These are phyloP conservation scores for Ichneumoninae sp. DNA, from an alignment of 2,888 invertebrate genomes.

Conservation along the genomic window DNA sequence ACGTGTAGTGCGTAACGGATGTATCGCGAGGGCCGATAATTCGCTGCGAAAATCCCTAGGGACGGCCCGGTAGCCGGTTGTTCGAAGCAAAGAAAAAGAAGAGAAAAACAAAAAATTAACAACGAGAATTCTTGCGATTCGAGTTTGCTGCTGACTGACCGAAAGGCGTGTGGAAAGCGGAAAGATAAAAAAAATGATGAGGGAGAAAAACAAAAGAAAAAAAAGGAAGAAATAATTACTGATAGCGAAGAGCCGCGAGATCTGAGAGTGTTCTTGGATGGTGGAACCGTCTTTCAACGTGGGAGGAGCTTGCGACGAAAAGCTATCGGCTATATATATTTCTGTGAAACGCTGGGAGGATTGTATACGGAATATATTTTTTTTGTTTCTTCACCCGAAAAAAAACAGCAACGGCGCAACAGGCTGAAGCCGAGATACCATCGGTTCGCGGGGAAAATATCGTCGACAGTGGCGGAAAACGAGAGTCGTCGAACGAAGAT, in stretches of 20 bases:
- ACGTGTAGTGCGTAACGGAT: neutral
- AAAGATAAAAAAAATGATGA: slow-evolving; percentile 65
- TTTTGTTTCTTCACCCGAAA: slow-evolving; percentile 29
- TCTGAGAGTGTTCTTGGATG: slow-evolving; percentile 44
- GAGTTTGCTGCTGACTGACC: slow-evolving; percentile 7
- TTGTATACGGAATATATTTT: slow-evolving; percentile 23
- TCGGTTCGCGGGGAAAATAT: slow-evolving; percentile 20
- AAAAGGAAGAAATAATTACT: slow-evolving; percentile 5
- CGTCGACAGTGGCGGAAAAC: slow-evolving; percentile 56
- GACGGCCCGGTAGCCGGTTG: slow-evolving; percentile 13
- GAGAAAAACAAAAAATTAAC: neutral
- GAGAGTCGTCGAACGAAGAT: slow-evolving; percentile 56
- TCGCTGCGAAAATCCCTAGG: slow-evolving; percentile 1
- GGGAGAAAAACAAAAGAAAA: slow-evolving; percentile 59
- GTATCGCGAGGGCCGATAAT: slow-evolving; percentile 1
- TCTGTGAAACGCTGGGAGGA: slow-evolving; percentile 20
- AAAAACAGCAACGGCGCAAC: neutral
- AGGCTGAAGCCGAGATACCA: neutral
- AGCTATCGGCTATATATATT: neutral
- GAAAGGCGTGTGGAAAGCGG: slow-evolving; percentile 14
- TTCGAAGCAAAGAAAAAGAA: slow-evolving; percentile 40
- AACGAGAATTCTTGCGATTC: neutral
- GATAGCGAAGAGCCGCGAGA: slow-evolving; percentile 28
- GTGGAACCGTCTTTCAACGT: slow-evolving; percentile 59
- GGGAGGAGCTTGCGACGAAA: slow-evolving; percentile 15